Conservation (phyloP, 2,888 invertebrate genomes). For the Hydrotaea diabolus region DNA sequence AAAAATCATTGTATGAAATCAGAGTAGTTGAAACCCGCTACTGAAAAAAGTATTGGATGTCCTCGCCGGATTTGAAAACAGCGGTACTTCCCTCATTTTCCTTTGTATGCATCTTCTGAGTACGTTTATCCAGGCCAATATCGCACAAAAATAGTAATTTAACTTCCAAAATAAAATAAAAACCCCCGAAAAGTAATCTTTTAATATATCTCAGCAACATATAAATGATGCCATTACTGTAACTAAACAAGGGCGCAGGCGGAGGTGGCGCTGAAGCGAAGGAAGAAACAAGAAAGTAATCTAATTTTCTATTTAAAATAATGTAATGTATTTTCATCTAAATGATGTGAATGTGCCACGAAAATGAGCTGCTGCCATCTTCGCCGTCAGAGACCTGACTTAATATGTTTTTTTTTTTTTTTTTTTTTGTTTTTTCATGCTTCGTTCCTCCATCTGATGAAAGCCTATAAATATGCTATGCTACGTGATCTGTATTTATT, state of each 20-base stretch:
- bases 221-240: not conserved
- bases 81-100: no score
- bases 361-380: slow-evolving; percentile 13
- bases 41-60: no score
- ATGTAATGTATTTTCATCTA: slow-evolving; percentile 33
- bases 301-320: slow-evolving; percentile 42
- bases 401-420: not conserved
- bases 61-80: no score
- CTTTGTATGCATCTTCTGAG: no score
- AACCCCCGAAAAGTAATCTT: not conserved
- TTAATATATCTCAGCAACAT: slow-evolving; percentile 10
- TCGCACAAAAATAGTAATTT: no score
- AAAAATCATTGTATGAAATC: no score
- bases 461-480: slow-evolving; percentile 40
- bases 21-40: no score
- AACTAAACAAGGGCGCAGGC: not conserved
- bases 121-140: no score
- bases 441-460: slow-evolving; percentile 29
- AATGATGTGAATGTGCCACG: slow-evolving; percentile 30
- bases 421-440: no score
- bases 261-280: no score
- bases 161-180: no score
- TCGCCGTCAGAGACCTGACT: not conserved
- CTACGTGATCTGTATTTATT: slow-evolving; percentile 41
- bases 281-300: slow-evolving; percentile 13